phyloP scores from a whole-genome alignment of 35 echinoderm and acorn worm species.

The Hemicentrotus pulcherrimus region DNA sequence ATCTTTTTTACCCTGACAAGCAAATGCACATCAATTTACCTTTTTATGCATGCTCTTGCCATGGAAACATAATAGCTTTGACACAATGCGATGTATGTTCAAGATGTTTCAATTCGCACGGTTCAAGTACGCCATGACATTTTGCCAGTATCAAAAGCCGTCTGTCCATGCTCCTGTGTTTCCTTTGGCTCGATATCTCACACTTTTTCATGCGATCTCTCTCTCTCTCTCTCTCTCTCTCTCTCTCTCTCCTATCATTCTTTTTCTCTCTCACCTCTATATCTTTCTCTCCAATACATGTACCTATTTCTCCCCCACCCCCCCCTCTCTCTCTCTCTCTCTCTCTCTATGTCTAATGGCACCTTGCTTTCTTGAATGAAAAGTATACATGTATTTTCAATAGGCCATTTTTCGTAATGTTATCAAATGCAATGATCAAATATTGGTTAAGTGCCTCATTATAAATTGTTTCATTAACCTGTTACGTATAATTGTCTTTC shows the following conservation, averaged over 20 bases:
- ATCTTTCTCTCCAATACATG: background rate
- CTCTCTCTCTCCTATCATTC: background rate
- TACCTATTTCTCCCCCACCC: too few relatives aligned
- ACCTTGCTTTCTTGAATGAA: too few relatives aligned
- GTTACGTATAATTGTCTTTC: too few relatives aligned
- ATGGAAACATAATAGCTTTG: background rate
- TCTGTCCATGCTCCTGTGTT: background rate
- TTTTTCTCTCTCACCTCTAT: background rate
- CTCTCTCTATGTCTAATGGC: too few relatives aligned
- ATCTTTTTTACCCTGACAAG: background rate
- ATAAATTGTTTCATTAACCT: too few relatives aligned
- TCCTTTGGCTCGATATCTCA: background rate
- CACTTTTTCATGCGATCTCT: background rate
- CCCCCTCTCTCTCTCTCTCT: too few relatives aligned
- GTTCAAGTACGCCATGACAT: conserved; percentile 16
- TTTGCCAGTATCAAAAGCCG: background rate
- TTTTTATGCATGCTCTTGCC: conserved; percentile 12
- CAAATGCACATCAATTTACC: background rate
- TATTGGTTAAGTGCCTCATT: too few relatives aligned
- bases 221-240: background rate
- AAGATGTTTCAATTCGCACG: conserved; percentile 10
- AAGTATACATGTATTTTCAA: too few relatives aligned
- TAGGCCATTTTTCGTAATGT: too few relatives aligned
- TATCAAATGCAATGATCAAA: too few relatives aligned
- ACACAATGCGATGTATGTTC: background rate